Evolutionary conservation across 2,797 vertebrate genomes (phyloP), one percentile per base, ranked within the genome.

Genomic region (Moxostoma hubbsi): DNA sequence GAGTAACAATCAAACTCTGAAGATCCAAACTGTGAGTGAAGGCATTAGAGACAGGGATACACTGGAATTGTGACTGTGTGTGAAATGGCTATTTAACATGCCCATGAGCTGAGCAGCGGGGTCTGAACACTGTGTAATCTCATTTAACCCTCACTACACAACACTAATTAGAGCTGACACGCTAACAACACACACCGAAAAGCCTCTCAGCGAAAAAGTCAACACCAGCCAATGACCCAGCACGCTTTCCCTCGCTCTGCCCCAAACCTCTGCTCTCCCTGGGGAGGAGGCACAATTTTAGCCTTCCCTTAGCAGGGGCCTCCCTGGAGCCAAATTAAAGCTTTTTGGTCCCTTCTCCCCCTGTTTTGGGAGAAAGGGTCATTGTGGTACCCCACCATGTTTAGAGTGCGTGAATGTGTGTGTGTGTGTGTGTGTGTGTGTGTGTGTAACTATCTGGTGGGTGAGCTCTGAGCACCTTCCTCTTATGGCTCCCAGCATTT

Each of bases 41-140:
- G 62, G 54, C 47, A 71, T 77, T 53, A 69, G 49, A 64, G 69
- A 62, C 55, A 75, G 36, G 36, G 46, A 81, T 36, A 68, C 36
- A 46, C 18, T 74, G 76, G 46, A 81, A 63, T 57, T 79, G 81
- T 77, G 78, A 77, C 59, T 65, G 13, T 69, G 85, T 73, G 76
- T 81, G 80, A 76, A 81, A 83, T 64, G 55, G 77, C 79, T 80
- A 73, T 78, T 95, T 95, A 95, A 95, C 94, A 94, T 89, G 91
- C 93, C 93, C 94, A 95, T 94, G 90, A 90, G 92, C 89, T 93
- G 85, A 93, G 89, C 93, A 92, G 90, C 91, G 69, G 91, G 80
- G 86, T 90, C 90, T 93, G 93, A 79, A 89, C 92, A 92, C 91
- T 94, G 92, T 94, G 94, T 95, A 95, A 95, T 95, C 95, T 93